Conservation (phyloP, 1,140 invertebrate genomes). For the Lordiphosa stackelbergi region DNA sequence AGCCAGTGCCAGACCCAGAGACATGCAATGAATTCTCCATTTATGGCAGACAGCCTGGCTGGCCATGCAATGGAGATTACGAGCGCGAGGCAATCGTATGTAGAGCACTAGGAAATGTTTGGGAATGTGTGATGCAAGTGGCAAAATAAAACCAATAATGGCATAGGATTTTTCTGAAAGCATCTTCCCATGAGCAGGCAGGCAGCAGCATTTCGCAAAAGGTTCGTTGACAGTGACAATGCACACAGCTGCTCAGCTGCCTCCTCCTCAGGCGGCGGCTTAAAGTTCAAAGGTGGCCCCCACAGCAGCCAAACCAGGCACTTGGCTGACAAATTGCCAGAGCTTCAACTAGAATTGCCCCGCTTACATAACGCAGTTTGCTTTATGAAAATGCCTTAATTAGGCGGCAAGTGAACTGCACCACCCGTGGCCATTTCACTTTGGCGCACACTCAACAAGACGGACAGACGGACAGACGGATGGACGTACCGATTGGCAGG, state of each 20-base stretch:
- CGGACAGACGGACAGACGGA: conserved; percentile 8
- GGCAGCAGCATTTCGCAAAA: conserved; percentile 44
- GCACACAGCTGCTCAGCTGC: conserved; percentile 28
- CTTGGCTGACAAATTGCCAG: conserved; percentile 60
- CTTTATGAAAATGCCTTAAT: conserved; percentile 57
- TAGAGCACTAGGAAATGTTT: conserved; percentile 61
- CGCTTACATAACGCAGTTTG: conserved; percentile 54
- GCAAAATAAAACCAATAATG: conserved; percentile 3
- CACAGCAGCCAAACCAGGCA: conserved; percentile 26
- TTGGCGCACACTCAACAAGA: conserved; percentile 9
- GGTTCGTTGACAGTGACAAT: conserved; percentile 53
- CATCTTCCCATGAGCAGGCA: conserved; percentile 30
- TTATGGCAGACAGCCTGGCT: conserved; percentile 60
- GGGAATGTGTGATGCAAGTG: conserved; percentile 15
- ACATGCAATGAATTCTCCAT: conserved; percentile 54
- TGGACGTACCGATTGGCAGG: conserved; percentile 1
- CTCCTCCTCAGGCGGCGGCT: conserved; percentile 21
- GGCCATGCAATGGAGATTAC: conserved; percentile 54
- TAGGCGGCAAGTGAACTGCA: conserved; percentile 8
- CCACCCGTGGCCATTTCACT: conserved; percentile 7
- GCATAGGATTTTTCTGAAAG: conserved; percentile 6
- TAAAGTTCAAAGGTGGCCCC: conserved; percentile 47
- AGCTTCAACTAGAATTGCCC: conserved; percentile 45
- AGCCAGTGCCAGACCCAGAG: conserved; percentile 31
- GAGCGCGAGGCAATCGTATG: conserved; percentile 39